Base-by-base conservation (phyloP, 1,140 invertebrate species). In the Bradynema listronoti region DNA sequence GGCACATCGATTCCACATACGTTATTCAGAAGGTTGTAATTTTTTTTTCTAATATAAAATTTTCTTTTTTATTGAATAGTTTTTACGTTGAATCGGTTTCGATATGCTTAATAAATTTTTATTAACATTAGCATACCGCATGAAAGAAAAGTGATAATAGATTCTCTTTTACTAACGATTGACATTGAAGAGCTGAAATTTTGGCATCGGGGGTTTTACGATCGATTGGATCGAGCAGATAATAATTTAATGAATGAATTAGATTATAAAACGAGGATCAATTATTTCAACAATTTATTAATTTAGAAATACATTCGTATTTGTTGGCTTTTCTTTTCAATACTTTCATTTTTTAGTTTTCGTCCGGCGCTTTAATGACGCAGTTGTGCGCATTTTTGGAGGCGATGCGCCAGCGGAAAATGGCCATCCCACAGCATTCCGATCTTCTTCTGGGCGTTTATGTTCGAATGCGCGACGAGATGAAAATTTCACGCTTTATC, bases 1-100 rank as follows among this genome's bases (percentile, higher is more conserved):
- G 76, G 24, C 34, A 61, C 24, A 33, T 77, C 1, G 76, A 78
- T 22, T 76, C 74, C 9, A 77, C 76, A 30, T 69, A 69, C 42
- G 72, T 77, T 16, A 77, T 77, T 52, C 68, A 66, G 58, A 66
- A 69, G 56, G 72, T 77, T 16, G n/a, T 7, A n/a, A n/a, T n/a
- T n/a, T n/a, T 39, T 14, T 19, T 19, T 14, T 14, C 58, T 51
- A 42, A 19, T 34, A 36, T n/a, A n/a, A n/a, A n/a, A n/a, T n/a
- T n/a, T n/a, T n/a, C n/a, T n/a, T n/a, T n/a, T n/a, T n/a, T n/a
- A n/a, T n/a, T n/a, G n/a, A n/a, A n/a, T n/a, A n/a, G n/a, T n/a
- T n/a, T n/a, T n/a, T n/a, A n/a, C n/a, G n/a, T n/a, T n/a, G n/a
- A n/a, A n/a, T n/a, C n/a, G n/a, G n/a, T n/a, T n/a, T n/a, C n/a